phyloP scores from a whole-genome alignment of 2,888 invertebrate species.

The Hedya salicella region DNA sequence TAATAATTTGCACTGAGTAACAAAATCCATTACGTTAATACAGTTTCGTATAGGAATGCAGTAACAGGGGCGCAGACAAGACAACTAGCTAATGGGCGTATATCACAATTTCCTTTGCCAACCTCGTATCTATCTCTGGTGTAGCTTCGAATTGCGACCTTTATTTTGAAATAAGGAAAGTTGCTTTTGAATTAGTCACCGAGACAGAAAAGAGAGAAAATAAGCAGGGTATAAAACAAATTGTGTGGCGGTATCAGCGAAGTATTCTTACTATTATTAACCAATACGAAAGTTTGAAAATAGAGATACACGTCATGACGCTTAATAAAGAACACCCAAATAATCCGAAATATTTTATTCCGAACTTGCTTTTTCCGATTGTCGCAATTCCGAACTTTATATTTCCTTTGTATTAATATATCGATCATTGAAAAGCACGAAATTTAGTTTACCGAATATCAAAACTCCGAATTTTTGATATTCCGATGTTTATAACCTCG shows the following conservation, averaged over 20 bases:
- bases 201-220: too few relatives aligned
- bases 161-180: neutral
- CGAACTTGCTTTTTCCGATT: too few relatives aligned
- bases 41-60: conserved; percentile 47
- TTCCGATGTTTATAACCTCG: too few relatives aligned
- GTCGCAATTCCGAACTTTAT: too few relatives aligned
- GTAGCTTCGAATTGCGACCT: neutral
- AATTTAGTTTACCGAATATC: too few relatives aligned
- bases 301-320: neutral
- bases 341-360: too few relatives aligned
- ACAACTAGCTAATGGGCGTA: conserved; percentile 51
- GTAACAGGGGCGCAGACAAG: conserved; percentile 48
- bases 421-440: too few relatives aligned
- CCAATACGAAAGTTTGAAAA: neutral
- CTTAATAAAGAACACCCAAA: too few relatives aligned
- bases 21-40: conserved; percentile 47
- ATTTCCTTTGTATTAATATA: too few relatives aligned
- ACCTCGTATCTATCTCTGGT: neutral
- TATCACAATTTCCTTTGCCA: conserved; percentile 39
- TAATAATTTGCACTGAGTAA: conserved; percentile 45
- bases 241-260: neutral
- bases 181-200: neutral
- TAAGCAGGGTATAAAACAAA: neutral
- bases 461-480: too few relatives aligned
- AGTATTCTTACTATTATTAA: neutral